Base-by-base conservation (phyloP, 2,888 invertebrate genomes). In the Pterostichus niger region DNA sequence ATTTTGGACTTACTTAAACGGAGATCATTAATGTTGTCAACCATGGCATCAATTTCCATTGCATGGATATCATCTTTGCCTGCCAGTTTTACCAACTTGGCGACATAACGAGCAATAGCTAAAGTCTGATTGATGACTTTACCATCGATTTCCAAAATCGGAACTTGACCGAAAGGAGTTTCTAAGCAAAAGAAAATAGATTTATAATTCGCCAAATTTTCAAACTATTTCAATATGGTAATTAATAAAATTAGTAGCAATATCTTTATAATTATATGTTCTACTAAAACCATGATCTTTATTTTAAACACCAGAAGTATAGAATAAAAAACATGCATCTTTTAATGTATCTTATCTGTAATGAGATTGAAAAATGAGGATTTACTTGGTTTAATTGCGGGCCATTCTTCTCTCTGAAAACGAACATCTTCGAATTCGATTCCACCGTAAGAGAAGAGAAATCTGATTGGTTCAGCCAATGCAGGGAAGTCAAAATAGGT, bases 111-210 rank as follows among this genome's bases (percentile, higher is more conserved):
- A 46, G 90, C 87, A 84, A 94, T 93, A 4, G 94, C 92, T 1
- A 89, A 73, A 35, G 93, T 93, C 87, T 94, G 94, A 24, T 92
- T 90, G 84, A 92, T 89, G 84, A 90, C 87, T 87, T 93, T 93
- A 2, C 93, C 94, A 82, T 94, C 92, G 2, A 94, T 89, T 88
- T 93, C 93, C 75, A 94, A 86, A 0, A 94, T 88, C 0, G 94
- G 94, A 84, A 93, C 87, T 88, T 93, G 93, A 0, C 94, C 94
- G 87, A 93, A 94, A 31, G 94, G 94, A 90, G 91, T 93, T 93
- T 88, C 71, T 46, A 35, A 52, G 31, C 83, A 33, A 73, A 84
- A 81, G 2, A 31, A 40, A 17, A 88, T 86, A 81, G 87, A 85
- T 86, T 89, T 88, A 0, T 87, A 6, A 75, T 86, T 73, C 1